These are phyloP conservation scores for Drosophila nikananu DNA, from an alignment of 1,140 invertebrate genomes.

Conservation along the genomic window DNA sequence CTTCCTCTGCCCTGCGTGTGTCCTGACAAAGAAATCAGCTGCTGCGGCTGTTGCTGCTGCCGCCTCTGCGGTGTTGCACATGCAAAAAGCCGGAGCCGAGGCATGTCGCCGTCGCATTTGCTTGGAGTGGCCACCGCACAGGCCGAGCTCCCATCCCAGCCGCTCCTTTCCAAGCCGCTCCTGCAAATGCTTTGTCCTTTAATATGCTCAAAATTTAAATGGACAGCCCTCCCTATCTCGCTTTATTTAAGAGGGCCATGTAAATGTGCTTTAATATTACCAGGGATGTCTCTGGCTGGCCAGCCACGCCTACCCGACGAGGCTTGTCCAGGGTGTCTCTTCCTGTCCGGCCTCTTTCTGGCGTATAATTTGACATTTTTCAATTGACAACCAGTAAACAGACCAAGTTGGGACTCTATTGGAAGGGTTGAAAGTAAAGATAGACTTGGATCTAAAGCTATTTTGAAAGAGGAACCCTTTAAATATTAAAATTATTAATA, in stretches of 20 bases:
- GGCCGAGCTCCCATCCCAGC: neutral
- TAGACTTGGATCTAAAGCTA: neutral
- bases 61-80: slow-evolving; percentile 68
- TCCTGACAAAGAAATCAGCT: slow-evolving; percentile 77
- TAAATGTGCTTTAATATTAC: slow-evolving; percentile 58
- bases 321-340: neutral
- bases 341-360: slow-evolving; percentile 12
- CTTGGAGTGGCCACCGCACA: slow-evolving; percentile 51
- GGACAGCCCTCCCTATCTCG: slow-evolving; percentile 39
- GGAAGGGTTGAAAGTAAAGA: neutral
- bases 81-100: slow-evolving; percentile 69
- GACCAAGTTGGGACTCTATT: neutral
- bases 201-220: slow-evolving; percentile 71
- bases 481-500: neutral
- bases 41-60: slow-evolving; percentile 51
- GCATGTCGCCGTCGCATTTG: slow-evolving; percentile 73
- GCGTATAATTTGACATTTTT: slow-evolving; percentile 67
- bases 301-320: slow-evolving; percentile 3
- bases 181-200: slow-evolving; percentile 61
- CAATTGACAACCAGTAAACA: slow-evolving; percentile 50
- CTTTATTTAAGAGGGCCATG: slow-evolving; percentile 4
- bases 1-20: slow-evolving; percentile 17
- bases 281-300: slow-evolving; percentile 35
- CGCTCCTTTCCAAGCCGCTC: slow-evolving; percentile 5
- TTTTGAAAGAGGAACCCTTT: neutral